Conservation (phyloP, 2,113 vertebrate genomes). For the Microcebus griseorufus region DNA sequence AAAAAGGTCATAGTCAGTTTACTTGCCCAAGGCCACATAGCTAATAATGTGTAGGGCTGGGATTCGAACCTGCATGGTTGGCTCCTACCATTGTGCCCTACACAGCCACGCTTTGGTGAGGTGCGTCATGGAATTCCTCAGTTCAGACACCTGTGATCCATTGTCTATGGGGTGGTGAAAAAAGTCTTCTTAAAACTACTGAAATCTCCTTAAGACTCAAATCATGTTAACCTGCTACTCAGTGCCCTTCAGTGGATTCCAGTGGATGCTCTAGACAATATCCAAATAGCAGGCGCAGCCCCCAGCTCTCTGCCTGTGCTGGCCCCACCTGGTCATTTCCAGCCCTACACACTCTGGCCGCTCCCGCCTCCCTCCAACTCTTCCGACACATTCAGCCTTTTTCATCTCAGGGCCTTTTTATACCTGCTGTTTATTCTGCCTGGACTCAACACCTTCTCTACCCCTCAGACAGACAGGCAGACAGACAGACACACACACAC, state of each 20-base stretch:
- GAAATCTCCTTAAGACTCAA: background rate
- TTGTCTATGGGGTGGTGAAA: background rate
- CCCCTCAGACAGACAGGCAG: background rate
- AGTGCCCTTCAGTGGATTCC: background rate
- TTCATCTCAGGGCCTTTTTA: background rate
- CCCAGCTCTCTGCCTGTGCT: background rate
- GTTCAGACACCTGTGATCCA: background rate
- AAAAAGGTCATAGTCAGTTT: background rate
- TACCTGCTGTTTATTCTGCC: background rate
- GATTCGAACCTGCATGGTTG: background rate
- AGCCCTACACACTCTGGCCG: background rate
- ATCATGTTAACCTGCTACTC: background rate
- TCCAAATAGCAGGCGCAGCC: background rate
- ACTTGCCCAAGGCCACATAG: background rate
- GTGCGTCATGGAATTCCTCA: no score
- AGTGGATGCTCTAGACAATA: background rate
- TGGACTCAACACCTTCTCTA: background rate
- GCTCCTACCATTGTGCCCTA: background rate
- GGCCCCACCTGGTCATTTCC: background rate
- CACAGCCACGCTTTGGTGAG: accelerated
- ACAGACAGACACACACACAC: no score
- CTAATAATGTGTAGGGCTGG: background rate
- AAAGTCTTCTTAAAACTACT: background rate
- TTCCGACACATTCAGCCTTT: background rate
- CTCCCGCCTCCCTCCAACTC: background rate